These are phyloP conservation scores for Helarctos malayanus DNA, from an alignment of 2,797 vertebrate genomes.

Conservation along the genomic window DNA sequence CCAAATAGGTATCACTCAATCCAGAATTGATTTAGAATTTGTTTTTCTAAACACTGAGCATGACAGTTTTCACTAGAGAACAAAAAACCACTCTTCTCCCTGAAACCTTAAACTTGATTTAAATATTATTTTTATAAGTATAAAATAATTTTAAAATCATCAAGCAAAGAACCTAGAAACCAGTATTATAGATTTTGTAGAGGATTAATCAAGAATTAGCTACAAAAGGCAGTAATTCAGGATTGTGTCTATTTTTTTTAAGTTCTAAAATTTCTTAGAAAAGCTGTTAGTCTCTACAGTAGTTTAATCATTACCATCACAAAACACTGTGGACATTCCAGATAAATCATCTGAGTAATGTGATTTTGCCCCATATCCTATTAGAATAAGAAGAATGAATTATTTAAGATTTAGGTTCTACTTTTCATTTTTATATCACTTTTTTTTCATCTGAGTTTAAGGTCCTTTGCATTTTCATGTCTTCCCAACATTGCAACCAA, in stretches of 20 bases:
- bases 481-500: neutral
- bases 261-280: constrained; percentile 16
- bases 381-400: neutral
- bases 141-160: constrained; percentile 55
- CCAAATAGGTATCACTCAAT: constrained; percentile 8
- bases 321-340: neutral
- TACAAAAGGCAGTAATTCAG: constrained; percentile 28
- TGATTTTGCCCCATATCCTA: constrained; percentile 17
- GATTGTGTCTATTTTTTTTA: constrained; percentile 20
- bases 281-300: neutral
- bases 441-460: constrained; percentile 43
- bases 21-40: constrained; percentile 6
- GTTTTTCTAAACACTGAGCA: constrained; percentile 38
- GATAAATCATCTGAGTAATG: neutral
- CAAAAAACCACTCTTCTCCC: constrained; percentile 24
- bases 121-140: constrained; percentile 65
- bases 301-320: neutral
- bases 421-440: constrained; percentile 37
- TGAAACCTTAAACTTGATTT: constrained; percentile 37
- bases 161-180: constrained; percentile 1
- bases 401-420: constrained; percentile 39
- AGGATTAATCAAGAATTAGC: constrained; percentile 48
- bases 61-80: constrained; percentile 48
- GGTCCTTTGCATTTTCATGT: neutral
- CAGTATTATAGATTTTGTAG: constrained; percentile 23